Evolutionary conservation across 2,888 invertebrate genomes (phyloP).

Genomic region (Schizotus pectinicornis): DNA sequence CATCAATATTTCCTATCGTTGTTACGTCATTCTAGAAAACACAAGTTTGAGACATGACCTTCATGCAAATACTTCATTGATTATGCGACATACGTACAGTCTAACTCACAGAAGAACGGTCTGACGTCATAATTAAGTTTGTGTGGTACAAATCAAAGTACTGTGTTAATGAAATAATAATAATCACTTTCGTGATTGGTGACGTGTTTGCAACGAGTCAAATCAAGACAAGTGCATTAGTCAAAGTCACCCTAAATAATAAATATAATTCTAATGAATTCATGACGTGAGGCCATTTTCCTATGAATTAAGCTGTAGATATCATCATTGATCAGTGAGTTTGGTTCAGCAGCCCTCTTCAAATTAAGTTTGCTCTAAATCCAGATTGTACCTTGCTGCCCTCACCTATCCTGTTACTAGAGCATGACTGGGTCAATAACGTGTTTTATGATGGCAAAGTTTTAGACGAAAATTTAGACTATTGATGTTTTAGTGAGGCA

Average conservation of each 20-base stretch:
- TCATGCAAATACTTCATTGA: constrained; percentile 30
- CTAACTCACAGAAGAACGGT: too few species aligned
- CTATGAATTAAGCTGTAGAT: too few species aligned
- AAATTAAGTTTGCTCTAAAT: constrained; percentile 23
- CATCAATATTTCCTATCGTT: constrained; percentile 31
- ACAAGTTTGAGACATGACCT: constrained; percentile 25
- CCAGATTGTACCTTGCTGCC: constrained; percentile 13
- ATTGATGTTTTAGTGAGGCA: not conserved
- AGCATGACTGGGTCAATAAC: constrained; percentile 11
- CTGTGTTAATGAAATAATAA: too few species aligned
- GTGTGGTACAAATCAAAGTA: too few species aligned
- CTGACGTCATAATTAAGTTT: too few species aligned
- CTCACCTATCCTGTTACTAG: constrained; percentile 9
- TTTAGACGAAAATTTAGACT: not conserved
- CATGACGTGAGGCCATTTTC: too few species aligned
- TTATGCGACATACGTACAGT: constrained; percentile 28
- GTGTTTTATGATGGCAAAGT: constrained; percentile 7
- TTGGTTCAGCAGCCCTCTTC: constrained; percentile 10
- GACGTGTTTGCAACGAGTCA: too few species aligned
- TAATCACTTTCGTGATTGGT: too few species aligned
- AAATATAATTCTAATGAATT: too few species aligned
- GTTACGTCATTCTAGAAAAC: constrained; percentile 25
- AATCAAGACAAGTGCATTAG: too few species aligned
- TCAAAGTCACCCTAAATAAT: too few species aligned
- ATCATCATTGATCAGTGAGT: constrained; percentile 29